These are phyloP conservation scores for Avahi laniger DNA, from an alignment of 2,797 vertebrate genomes.

Conservation along the genomic window DNA sequence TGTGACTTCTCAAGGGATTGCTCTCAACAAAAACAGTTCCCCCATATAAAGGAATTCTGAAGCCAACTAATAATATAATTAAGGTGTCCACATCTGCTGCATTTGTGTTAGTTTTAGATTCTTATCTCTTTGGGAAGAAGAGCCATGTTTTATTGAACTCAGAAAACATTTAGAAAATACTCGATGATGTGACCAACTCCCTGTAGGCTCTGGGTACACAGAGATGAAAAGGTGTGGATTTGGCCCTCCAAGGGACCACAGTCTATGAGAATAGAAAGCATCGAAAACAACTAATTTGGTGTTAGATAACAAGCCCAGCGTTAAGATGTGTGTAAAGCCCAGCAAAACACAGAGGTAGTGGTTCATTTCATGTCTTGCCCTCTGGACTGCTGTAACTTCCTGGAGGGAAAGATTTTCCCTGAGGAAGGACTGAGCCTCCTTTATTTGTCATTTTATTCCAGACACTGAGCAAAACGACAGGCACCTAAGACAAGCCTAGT, in stretches of 20 bases:
- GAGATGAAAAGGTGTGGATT: not conserved
- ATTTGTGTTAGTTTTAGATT: not conserved
- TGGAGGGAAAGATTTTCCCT: not conserved
- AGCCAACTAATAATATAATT: not conserved
- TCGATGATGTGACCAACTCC: not conserved
- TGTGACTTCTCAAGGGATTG: not conserved
- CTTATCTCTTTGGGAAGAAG: not conserved
- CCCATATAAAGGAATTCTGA: not conserved
- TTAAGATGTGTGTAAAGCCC: not conserved
- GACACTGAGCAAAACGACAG: not conserved
- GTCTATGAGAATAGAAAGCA: not conserved
- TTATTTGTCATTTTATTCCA: not conserved
- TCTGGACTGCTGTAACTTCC: not conserved
- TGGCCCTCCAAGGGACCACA: not conserved
- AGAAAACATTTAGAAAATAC: constrained; percentile 9
- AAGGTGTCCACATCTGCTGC: not conserved
- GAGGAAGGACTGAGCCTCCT: not conserved
- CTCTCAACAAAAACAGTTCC: not conserved
- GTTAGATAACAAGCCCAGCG: not conserved
- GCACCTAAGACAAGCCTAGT: not conserved
- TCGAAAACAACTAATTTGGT: not conserved
- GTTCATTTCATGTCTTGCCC: not conserved
- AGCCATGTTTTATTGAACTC: not conserved
- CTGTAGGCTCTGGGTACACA: not conserved
- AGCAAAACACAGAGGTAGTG: not conserved